Conservation (phyloP, 2,113 vertebrate genomes). For the Mirounga angustirostris region DNA sequence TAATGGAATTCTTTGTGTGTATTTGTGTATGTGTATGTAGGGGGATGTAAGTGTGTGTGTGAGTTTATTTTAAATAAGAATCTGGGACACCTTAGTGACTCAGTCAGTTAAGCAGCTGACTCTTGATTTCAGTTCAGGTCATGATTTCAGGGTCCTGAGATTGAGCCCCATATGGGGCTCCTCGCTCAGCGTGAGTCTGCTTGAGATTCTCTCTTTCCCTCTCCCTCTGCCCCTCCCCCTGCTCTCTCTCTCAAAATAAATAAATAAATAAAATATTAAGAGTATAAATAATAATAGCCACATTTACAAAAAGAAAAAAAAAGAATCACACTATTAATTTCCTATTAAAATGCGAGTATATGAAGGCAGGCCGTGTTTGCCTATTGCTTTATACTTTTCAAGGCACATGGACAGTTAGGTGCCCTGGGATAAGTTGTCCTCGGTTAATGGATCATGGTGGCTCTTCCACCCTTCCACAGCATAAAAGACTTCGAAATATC, state of each 20-base stretch:
- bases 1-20: neutral
- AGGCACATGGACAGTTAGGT: neutral
- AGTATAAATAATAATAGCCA: no score
- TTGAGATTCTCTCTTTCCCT: no score
- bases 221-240: no score
- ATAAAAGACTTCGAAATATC: neutral
- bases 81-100: neutral
- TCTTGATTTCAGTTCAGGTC: no score
- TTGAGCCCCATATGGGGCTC: no score
- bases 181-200: no score
- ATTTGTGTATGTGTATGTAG: neutral
- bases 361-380: neutral
- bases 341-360: neutral
- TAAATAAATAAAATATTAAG: no score
- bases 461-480: neutral
- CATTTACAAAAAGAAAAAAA: no score
- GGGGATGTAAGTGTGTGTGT: neutral
- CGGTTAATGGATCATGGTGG: rapidly evolving
- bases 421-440: neutral
- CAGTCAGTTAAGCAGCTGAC: neutral
- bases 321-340: neutral
- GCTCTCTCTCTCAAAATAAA: no score
- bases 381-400: neutral
- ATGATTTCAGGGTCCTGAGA: no score
- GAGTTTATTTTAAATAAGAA: neutral